Conservation (phyloP, 2,797 vertebrate genomes). For the Pitangus sulphuratus region DNA sequence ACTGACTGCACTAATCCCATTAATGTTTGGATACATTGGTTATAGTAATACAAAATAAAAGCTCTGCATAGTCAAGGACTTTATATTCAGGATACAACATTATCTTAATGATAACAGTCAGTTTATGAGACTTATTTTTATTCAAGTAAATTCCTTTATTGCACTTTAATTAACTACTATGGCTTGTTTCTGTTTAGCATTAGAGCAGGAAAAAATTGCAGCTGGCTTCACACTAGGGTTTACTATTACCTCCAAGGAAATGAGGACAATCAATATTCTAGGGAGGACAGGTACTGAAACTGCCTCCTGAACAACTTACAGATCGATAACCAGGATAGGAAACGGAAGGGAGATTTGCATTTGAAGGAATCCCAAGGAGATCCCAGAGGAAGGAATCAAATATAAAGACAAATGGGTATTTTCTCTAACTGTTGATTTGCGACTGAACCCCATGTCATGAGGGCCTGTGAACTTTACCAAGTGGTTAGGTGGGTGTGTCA, state of each 20-base stretch:
- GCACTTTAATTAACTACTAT: neutral
- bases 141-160: neutral
- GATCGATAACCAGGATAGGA: conserved; percentile 6
- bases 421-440: neutral
- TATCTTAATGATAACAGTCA: neutral
- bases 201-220: conserved; percentile 3
- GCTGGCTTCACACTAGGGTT: neutral
- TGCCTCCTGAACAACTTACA: neutral
- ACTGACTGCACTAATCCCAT: neutral
- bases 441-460: neutral
- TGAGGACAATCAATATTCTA: conserved; percentile 3
- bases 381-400: neutral
- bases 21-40: neutral
- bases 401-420: neutral
- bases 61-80: neutral
- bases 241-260: neutral
- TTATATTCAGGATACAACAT: neutral
- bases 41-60: neutral
- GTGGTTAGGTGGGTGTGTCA: neutral
- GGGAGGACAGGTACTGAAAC: neutral
- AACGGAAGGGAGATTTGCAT: neutral
- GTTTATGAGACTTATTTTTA: neutral
- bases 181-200: neutral
- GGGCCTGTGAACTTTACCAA: neutral
- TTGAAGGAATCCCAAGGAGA: neutral